Evolutionary conservation across 2,888 invertebrate genomes (phyloP), one percentile per base, ranked within the genome.

Genomic region (Abrostola tripartita): DNA sequence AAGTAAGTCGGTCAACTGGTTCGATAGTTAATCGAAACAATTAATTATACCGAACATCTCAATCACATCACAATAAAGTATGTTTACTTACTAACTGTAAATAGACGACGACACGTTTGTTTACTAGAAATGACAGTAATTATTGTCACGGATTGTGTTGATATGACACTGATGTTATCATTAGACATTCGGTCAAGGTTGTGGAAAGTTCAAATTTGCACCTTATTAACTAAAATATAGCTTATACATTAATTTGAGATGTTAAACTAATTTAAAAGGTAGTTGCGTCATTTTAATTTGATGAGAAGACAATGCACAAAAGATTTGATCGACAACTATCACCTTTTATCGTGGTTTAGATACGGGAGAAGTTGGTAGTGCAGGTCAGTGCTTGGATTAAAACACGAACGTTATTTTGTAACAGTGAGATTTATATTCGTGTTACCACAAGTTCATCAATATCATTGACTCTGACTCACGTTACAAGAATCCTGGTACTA

Each of bases 111-210:
- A 14, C 14, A 24, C 24, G 14, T 47, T 47, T 47, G 5, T 47
- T 14, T 47, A 24, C 24, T 47, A 24, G 14, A 44, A 1, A 24
- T 24, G 14, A 47, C 44, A 24, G 8, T 41, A 11, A 24, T 24
- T 24, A 47, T 47, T 47, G 44, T 47, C 44, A 47, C 44, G 44
- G 44, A 24, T 47, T 47, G 44, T 24, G 14, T 47, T 47, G 5
- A 24, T 47, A 47, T 47, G 44, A 47, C 24, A 47, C 24, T 24
- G 24, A 24, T 24, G 24, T 24, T 47, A 47, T 24, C 44, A 24
- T 14, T 7, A 4, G 4, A 14, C 9, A 24, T 47, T 47, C 44
- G 44, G 44, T 47, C 44, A 47, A 9, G 24, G 24, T 24, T 47
- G 24, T 24, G 5, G 2, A 24, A 47, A 47, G 44, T 47, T 47